Evolutionary conservation across 2,797 vertebrate species (phyloP), one percentile per base, ranked within the genome.

Genomic region (Poecile montanus): DNA sequence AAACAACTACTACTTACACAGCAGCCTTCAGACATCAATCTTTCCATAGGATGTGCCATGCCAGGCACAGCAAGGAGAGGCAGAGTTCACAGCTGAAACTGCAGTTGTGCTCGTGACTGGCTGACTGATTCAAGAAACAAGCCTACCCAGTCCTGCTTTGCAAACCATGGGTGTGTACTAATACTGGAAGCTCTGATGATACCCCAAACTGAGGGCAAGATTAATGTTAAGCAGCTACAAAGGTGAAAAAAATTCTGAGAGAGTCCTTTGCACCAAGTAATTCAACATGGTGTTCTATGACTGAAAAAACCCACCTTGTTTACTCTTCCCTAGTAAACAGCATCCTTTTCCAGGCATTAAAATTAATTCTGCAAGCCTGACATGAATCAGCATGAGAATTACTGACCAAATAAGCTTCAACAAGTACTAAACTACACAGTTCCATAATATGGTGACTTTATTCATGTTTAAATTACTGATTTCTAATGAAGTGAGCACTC

Each of bases 401-500:
- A 94, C 70, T 83, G 79, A 91, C 21, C 51, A 68, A 34, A 50
- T 89, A 42, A 86, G 58, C 32, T 68, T 58, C 73, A 85, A 83
- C 66, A 87, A 89, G 73, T 57, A 87, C 45, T 57, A 91, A 91
- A 22, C 1, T 36, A 93, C 50, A 29, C 17, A 61, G 71, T 95
- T 62, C 21, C 30, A 80, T 86, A 85, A 83, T 19, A n/a, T 10
- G 40, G 14, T 51, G 7, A 38, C 50, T 90, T 92, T 92, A 88
- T 83, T 96, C 79, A 86, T 18, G 70, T 65, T 23, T 62, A 90
- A 78, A 95, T 84, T 89, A 78, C 74, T 85, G n/a, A 95, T 95
- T 91, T 94, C 72, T 93, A 91, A 44, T 91, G 78, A 96, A 94
- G 58, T 74, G 58, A 96, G 32, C 18, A 70, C 44, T 94, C n/a